Conservation (phyloP, 2,888 invertebrate genomes). For the Helleia helle region DNA sequence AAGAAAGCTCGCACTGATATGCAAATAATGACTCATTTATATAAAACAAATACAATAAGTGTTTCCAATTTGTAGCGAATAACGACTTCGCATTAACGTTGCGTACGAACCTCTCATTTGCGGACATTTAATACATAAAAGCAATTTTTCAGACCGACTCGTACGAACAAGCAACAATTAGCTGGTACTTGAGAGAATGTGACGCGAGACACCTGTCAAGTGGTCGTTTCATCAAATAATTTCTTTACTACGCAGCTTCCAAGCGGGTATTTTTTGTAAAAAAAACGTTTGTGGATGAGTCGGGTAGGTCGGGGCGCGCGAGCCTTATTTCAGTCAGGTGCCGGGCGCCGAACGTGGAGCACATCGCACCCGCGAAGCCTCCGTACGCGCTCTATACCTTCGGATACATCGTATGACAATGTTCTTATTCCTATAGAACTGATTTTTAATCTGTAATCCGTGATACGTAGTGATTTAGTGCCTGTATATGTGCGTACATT, state of each 20-base stretch:
- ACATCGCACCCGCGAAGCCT: constrained; percentile 43
- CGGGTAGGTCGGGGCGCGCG: constrained; percentile 70
- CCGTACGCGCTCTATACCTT: constrained; percentile 20
- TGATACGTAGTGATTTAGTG: constrained; percentile 12
- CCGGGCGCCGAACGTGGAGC: constrained; percentile 60
- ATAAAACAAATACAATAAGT: background rate
- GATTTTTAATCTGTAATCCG: constrained; percentile 17
- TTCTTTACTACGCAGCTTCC: constrained; percentile 67
- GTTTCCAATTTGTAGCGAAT: constrained; percentile 5
- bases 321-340: constrained; percentile 68
- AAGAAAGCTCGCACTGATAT: background rate
- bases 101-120: constrained; percentile 58
- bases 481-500: background rate
- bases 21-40: background rate
- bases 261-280: constrained; percentile 61
- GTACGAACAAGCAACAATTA: constrained; percentile 59
- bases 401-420: constrained; percentile 13
- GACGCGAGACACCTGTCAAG: constrained; percentile 69
- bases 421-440: constrained; percentile 12
- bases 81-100: constrained; percentile 37
- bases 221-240: constrained; percentile 70
- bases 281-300: constrained; percentile 55
- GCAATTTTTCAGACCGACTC: constrained; percentile 59
- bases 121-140: constrained; percentile 59
- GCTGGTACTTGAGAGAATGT: constrained; percentile 48